Conservation (phyloP, 2,797 vertebrate genomes). For the Labroides dimidiatus region DNA sequence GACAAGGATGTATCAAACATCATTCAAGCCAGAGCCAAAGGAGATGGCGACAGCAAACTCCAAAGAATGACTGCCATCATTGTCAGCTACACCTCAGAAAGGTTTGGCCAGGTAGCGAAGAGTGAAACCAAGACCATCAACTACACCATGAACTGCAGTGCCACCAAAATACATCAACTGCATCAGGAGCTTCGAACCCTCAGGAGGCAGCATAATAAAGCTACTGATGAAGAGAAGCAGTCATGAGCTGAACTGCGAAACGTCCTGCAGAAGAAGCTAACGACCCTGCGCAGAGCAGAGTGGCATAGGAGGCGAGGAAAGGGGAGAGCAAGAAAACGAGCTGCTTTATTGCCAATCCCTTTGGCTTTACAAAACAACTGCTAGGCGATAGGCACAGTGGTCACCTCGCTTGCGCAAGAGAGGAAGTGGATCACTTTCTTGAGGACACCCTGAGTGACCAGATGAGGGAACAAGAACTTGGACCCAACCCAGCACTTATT, state of each 20-base stretch:
- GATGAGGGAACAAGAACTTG: too few relatives aligned
- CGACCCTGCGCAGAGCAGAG: background rate
- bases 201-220: background rate
- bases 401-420: background rate
- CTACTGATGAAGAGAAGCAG: background rate
- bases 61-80: background rate
- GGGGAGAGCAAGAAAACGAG: background rate
- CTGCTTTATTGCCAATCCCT: background rate
- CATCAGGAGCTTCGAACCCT: background rate
- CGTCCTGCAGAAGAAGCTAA: background rate
- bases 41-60: background rate
- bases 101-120: background rate
- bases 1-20: background rate
- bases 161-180: background rate
- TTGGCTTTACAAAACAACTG: background rate
- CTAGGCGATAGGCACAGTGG: background rate
- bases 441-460: background rate
- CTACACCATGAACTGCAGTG: too few relatives aligned
- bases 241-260: background rate
- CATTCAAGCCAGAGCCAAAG: background rate
- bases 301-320: background rate
- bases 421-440: accelerated
- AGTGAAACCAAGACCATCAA: too few relatives aligned
- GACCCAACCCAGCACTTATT: too few relatives aligned
- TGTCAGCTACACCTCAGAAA: background rate